Base-by-base conservation (phyloP, 2,888 invertebrate species). In the Pseudanteris insignis region DNA sequence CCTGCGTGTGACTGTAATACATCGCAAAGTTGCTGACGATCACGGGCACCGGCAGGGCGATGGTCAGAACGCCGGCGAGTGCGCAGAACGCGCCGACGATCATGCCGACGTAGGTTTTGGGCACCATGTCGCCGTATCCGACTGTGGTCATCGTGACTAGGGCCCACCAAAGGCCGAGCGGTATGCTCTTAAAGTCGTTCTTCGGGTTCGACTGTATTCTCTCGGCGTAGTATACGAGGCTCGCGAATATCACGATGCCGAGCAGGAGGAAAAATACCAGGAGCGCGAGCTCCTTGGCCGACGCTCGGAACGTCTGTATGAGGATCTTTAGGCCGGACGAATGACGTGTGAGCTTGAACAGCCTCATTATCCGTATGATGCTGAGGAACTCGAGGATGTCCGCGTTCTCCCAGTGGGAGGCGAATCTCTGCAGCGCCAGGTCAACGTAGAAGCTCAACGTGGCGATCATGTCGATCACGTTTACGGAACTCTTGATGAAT, bases 131-230 rank as follows among this genome's bases (percentile, higher is more conserved):
- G 55, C 97, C 97, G 81, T 97, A 98, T 32, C 97, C 97, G 55
- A 97, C 96, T 0, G 95, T 96, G 69, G 97, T 98, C 97, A 98
- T 97, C 68, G 97, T 97, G 68, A 97, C 96, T 82, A 97, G 86
- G 33, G 97, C 97, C 97, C 97, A 98, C 97, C 97, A 97, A 67
- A 97, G 84, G 33, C 97, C 97, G 73, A 96, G 85, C 33, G 97
- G 97, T 85, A 98, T 98, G 82, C 95, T 96, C 81, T 95, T 94
- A 84, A 98, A 98, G 83, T 96, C 95, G 83, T 97, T 97, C 81
- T 94, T 89, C 61, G 94, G 94, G 83, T 94, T 94, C 67, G 90
- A 92, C 82, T 94, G 93, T 76, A 96, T 95, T 75, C 96, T 86
- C 83, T 98, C 98, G 61, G 97, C 97, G 82, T 97, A 98, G 83